Conservation (phyloP, 2,797 vertebrate genomes). For the Rhinoraja longicauda region DNA sequence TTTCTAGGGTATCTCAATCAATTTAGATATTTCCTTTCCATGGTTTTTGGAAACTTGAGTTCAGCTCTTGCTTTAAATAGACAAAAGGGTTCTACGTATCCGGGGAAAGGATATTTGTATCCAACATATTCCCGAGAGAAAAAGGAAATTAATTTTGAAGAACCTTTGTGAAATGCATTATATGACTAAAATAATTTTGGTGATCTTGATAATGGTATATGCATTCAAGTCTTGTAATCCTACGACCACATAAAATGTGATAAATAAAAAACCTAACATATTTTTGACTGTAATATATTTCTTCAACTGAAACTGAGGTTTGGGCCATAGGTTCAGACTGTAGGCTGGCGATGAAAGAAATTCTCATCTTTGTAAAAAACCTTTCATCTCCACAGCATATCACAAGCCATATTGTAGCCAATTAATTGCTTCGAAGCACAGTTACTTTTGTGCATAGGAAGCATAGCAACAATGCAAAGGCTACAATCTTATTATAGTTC, state of each 20-base stretch:
- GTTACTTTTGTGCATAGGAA: background rate
- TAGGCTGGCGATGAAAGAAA: background rate
- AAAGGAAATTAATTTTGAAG: conserved; percentile 7
- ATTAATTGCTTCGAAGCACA: background rate
- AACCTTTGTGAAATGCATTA: background rate
- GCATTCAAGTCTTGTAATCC: background rate
- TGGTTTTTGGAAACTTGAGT: background rate
- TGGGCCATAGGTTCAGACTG: background rate
- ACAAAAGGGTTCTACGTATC: background rate
- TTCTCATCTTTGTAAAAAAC: too few relatives aligned
- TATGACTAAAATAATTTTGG: background rate
- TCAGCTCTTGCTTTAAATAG: background rate
- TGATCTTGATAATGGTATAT: too few relatives aligned
- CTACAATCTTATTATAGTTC: too few relatives aligned
- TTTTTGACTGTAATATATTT: background rate
- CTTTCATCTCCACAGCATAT: background rate
- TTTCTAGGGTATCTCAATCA: background rate
- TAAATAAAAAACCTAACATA: background rate
- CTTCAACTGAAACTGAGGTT: background rate
- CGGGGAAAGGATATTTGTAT: background rate
- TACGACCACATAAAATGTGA: background rate
- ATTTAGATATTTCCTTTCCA: background rate
- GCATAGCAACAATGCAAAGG: background rate
- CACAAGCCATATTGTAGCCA: too few relatives aligned
- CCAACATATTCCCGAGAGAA: conserved; percentile 21